phyloP scores from a whole-genome alignment of 2,797 vertebrate species.

The Sebastes steindachneri region DNA sequence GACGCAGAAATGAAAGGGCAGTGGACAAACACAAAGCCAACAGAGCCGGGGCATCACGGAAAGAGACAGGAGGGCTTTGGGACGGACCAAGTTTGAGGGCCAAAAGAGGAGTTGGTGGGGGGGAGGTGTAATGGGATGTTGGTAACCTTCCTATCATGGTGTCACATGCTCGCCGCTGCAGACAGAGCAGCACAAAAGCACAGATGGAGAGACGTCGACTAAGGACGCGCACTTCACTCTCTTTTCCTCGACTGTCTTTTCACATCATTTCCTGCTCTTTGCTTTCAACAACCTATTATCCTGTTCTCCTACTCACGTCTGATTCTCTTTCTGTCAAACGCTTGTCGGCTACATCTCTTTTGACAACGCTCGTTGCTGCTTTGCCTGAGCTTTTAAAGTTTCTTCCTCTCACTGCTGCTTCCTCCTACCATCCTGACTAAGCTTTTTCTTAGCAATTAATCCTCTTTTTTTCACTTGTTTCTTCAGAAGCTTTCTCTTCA shows the following conservation, averaged over 20 bases:
- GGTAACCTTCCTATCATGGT: constrained; percentile 47
- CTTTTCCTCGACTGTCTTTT: not conserved
- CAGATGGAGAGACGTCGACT: constrained; percentile 46
- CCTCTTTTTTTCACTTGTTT: not conserved
- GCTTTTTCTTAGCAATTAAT: not conserved
- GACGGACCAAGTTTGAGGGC: constrained; percentile 1
- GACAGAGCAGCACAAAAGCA: constrained; percentile 54
- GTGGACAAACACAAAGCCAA: constrained; percentile 39
- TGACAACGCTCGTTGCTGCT: not conserved
- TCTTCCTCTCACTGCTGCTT: not conserved
- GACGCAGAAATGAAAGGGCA: constrained; percentile 52
- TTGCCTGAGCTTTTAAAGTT: not conserved
- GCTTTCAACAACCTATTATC: not conserved
- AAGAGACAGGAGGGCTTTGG: constrained; percentile 36
- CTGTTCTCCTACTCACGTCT: not conserved
- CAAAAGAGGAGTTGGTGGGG: not conserved
- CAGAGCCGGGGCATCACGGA: constrained; percentile 17
- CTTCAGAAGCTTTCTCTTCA: not conserved
- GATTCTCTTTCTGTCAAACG: constrained; percentile 1
- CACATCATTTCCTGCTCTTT: not conserved
- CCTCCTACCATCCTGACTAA: not conserved
- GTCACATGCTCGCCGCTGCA: constrained; percentile 55
- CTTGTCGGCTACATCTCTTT: not conserved
- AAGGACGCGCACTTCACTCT: constrained; percentile 8
- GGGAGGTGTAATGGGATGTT: constrained; percentile 8